Conservation (phyloP, 2,113 vertebrate species). For the Plecotus auritus region DNA sequence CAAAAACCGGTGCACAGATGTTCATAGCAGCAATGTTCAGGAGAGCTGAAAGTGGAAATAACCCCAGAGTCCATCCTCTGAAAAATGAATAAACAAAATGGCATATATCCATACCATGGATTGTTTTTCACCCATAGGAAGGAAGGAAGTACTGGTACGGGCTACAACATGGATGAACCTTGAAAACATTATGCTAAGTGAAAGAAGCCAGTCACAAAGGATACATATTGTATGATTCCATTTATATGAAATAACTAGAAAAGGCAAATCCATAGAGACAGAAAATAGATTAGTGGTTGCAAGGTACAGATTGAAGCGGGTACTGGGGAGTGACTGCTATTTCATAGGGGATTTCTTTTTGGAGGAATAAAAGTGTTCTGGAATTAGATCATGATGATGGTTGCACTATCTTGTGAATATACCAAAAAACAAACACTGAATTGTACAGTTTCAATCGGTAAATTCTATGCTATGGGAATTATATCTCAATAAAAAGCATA, state of each 20-base stretch:
- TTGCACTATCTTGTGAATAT: background rate
- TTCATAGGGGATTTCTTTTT: background rate
- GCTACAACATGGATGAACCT: background rate
- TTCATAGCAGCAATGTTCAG: background rate
- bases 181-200: background rate
- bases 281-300: background rate
- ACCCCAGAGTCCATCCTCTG: background rate
- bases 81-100: background rate
- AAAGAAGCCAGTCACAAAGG: background rate
- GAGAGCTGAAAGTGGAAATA: background rate
- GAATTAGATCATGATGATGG: background rate
- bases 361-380: background rate
- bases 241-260: background rate
- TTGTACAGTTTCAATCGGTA: background rate
- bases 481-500: background rate
- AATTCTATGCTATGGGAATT: background rate
- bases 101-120: background rate
- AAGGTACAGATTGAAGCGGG: too few species aligned
- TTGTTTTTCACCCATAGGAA: background rate
- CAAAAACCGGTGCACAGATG: background rate
- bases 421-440: background rate
- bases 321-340: background rate
- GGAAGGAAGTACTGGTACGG: background rate
- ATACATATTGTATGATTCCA: background rate
- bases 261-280: background rate